A percentile compares a stretch with the other conserved stretches of the same genome.
These are phyloP conservation scores for Melieria crassipennis DNA, from an alignment of 2,888 invertebrate genomes.

Conservation along the genomic window DNA sequence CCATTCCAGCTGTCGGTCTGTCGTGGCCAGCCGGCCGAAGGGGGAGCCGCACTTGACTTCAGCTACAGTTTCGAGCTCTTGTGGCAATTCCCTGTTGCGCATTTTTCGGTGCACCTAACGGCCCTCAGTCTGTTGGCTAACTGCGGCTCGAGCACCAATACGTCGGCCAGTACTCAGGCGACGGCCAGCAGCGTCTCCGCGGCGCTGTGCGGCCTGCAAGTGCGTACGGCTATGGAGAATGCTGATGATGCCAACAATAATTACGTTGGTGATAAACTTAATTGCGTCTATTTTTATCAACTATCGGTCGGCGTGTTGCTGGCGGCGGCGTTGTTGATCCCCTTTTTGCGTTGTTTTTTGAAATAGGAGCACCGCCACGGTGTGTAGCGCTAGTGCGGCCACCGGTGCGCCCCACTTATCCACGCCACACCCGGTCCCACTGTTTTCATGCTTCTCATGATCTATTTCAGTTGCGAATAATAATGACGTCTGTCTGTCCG, in stretches of 20 bases:
- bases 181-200: too few relatives aligned
- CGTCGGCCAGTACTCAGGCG: too few relatives aligned
- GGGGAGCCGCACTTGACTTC: too few relatives aligned
- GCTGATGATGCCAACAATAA: constrained; percentile 7
- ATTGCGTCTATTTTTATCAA: constrained; percentile 44
- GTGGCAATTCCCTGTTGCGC: too few relatives aligned
- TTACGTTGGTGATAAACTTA: constrained; percentile 15
- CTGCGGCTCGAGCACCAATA: too few relatives aligned
- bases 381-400: constrained; percentile 28
- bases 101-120: too few relatives aligned
- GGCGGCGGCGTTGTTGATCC: background rate
- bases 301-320: constrained; percentile 46
- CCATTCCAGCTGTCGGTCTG: too few relatives aligned
- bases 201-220: too few relatives aligned
- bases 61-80: too few relatives aligned
- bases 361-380: constrained; percentile 4
- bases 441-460: constrained; percentile 43
- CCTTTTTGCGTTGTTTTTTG: background rate
- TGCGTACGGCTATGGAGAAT: too few relatives aligned
- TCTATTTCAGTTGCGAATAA: constrained; percentile 51
- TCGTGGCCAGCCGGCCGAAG: too few relatives aligned
- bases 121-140: too few relatives aligned
- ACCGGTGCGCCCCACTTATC: constrained; percentile 34
- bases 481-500: background rate
- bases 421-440: constrained; percentile 38